Percentiles rank a stretch among this genome's conserved stretches.
Evolutionary conservation across 2,797 vertebrate species (phyloP).

Genomic region (Cercopithecus petaurista): DNA sequence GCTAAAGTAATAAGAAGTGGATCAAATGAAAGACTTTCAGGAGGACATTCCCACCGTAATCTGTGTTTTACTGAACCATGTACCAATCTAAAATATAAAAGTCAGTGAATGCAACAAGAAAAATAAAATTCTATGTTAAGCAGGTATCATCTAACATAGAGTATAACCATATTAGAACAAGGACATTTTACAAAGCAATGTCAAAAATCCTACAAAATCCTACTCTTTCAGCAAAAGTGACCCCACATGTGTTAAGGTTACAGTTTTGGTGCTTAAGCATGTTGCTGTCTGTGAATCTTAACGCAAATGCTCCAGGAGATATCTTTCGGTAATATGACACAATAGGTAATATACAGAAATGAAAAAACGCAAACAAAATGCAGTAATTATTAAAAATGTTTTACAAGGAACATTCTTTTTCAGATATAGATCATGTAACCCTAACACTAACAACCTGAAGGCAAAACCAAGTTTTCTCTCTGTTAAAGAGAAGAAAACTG

Average conservation of each 20-base stretch:
- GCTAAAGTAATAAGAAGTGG: conserved; percentile 88
- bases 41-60: conserved; percentile 87
- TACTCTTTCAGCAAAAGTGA: background rate
- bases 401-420: background rate
- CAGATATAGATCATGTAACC: background rate
- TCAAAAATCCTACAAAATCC: background rate
- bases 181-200: background rate
- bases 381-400: background rate
- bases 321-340: background rate
- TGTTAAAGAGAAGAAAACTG: background rate
- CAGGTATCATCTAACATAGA: background rate
- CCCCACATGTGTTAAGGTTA: background rate
- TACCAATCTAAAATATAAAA: conserved; percentile 83
- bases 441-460: background rate
- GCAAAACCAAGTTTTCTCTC: background rate
- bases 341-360: background rate
- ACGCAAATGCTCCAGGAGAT: background rate
- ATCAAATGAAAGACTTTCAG: conserved; percentile 87
- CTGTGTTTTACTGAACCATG: conserved; percentile 90
- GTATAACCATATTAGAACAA: background rate
- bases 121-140: background rate
- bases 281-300: background rate
- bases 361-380: background rate
- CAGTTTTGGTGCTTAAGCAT: background rate
- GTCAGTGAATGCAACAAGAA: background rate